Evolutionary conservation across 1,140 invertebrate species (phyloP), one percentile per base, ranked within the genome.

Genomic region (Philotrypesis tridentata): DNA sequence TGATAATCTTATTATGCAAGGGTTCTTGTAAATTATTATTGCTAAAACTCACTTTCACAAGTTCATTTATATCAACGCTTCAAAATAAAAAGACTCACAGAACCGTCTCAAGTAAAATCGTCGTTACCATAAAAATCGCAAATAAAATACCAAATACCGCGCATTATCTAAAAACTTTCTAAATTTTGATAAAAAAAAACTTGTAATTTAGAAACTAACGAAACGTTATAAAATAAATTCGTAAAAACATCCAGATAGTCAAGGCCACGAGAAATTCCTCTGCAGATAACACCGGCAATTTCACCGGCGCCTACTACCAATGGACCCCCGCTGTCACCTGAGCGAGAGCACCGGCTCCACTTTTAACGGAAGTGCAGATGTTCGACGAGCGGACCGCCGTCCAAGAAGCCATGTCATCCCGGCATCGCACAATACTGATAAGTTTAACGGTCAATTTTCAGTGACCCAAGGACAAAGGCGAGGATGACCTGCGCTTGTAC

Each of bases 331-430:
- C 48, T 55, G 14, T 55, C 48, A 21, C 48, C 84, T 17, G 65
- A 48, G 43, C 84, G 82, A 11, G 77, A 11, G 77, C 43, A n/a
- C 79, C 84, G 27, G 43, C 14, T 9, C 83, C 83, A 2, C 23
- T 21, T 33, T 68, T 27, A 2, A 23, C 17, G 4, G 70, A 37
- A 7, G 68, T 68, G 40, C 83, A 84, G 0, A 84, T 27, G 11
- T 43, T 17, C 79, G 83, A 23, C 7, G 21, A 4, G 33, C 12
- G 6, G 1, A 72, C 37, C 7, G 0, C 25, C 5, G 14, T 4
- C 17, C 8, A 21, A 21, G 14, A 14, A 23, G 21, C 7, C 7
- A 27, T 17, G 14, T 31, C 14, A n/a, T 37, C 17, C 21, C 23
- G 29, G 48, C 71, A 71, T 31, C 65, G 12, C 17, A 1, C 21